A percentile compares a stretch with the other conserved stretches of the same genome.
Evolutionary conservation across 2,797 vertebrate species (phyloP).

Genomic region (Artibeus lituratus): DNA sequence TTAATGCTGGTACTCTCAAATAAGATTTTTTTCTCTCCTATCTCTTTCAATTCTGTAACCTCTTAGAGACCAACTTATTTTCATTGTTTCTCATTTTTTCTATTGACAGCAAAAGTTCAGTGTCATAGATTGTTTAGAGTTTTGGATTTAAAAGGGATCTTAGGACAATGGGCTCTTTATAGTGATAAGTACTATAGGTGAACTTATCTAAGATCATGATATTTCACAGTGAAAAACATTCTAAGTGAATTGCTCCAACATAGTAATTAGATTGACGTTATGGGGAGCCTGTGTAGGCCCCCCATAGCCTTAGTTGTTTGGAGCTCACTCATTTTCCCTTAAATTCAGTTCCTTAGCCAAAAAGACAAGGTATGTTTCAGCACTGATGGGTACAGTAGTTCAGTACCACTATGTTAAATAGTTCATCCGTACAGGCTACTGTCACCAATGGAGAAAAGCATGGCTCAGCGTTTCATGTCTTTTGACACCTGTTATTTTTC

Average conservation of each 20-base stretch:
- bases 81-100: constrained; percentile 15
- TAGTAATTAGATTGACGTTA: not conserved
- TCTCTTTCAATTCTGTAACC: not conserved
- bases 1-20: not conserved
- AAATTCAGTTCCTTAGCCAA: not conserved
- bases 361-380: not conserved
- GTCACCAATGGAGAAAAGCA: not conserved
- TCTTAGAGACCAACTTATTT: not conserved
- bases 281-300: not conserved
- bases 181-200: not conserved
- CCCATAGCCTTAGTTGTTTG: no score
- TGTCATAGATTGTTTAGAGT: not conserved
- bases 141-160: not conserved
- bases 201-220: not conserved
- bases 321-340: not conserved
- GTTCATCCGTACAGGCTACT: not conserved
- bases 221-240: not conserved
- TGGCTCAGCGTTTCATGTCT: not conserved
- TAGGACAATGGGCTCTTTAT: not conserved
- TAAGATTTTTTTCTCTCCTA: not conserved
- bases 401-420: not conserved
- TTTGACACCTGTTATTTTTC: not conserved
- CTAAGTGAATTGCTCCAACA: not conserved
- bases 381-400: not conserved
- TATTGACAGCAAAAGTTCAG: not conserved